Evolutionary conservation across 23 tunicate species (phyloP), one percentile per base, ranked within the genome.

Genomic region (Diplosoma virens): DNA sequence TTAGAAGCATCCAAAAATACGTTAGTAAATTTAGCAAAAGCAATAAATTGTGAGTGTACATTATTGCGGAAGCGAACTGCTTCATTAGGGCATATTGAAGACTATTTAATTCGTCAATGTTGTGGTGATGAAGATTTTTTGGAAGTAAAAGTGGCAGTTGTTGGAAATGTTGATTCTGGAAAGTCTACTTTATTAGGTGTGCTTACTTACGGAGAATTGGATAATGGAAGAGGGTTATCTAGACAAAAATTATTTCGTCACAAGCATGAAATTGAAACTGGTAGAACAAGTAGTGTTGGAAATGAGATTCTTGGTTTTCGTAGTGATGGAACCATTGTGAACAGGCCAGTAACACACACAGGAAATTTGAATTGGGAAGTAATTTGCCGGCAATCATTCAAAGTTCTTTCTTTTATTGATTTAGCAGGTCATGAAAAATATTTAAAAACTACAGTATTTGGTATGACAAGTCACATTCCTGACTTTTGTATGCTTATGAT

Each of bases 141-240:
- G 6, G 97, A 92, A 92, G 85, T 92, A 6, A 92, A 90, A 81
- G 87, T 95, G 33, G 99, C 99, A 7, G 99, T 95, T 6, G 99
- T 95, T 18, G 99, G 99, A 30, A 95, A 95, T 89, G 99, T 95
- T 2, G 99, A 95, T 74, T 96, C 99, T 3, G 99, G 99, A n/a
- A 95, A 95, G 80, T 95, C 99, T 3, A 95, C 99, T 0, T 46
- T 95, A 26, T 86, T 95, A 1, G 99, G 99, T 17, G 99, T 95
- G n/a, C 34, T 95, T 24, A 95, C 96, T 0, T 93, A 95, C 79
- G 89, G 94, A 73, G 95, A 92, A 55, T 80, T 95, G 27, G 99
- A 95, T 79, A 95, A 95, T 75, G 99, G 99, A 21, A 32, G 99
- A 61, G 99, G 99, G 2, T 79, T 86, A 37, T 96, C 99, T 0